A percentile compares a stretch with the other conserved stretches of the same genome.
Conservation (phyloP, 1,140 invertebrate genomes). For the Linepithema humile region DNA sequence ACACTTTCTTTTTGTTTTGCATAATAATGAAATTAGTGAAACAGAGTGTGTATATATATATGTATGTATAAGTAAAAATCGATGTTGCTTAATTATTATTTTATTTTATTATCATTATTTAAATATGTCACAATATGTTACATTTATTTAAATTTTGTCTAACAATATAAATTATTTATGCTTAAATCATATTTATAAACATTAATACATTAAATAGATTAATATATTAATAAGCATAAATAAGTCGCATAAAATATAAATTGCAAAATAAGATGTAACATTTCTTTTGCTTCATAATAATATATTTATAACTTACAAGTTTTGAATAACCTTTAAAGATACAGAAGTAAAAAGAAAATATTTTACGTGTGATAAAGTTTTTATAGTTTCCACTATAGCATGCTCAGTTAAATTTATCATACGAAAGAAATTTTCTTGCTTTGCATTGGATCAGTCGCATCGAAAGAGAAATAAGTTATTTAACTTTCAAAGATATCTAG, state of each 20-base stretch:
- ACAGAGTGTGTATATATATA: too few species aligned
- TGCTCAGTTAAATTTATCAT: background rate
- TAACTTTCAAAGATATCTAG: background rate
- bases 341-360: background rate
- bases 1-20: background rate
- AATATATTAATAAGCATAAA: too few species aligned
- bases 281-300: background rate
- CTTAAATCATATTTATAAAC: too few species aligned
- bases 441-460: background rate
- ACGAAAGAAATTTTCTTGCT: background rate
- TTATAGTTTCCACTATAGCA: background rate
- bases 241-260: too few species aligned
- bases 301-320: background rate
- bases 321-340: background rate
- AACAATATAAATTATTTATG: too few species aligned
- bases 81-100: too few species aligned
- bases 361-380: background rate
- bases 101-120: too few species aligned
- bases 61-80: too few species aligned
- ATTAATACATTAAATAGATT: too few species aligned
- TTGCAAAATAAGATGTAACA: background rate
- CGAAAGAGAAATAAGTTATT: conserved; percentile 13
- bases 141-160: too few species aligned
- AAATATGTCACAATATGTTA: too few species aligned
- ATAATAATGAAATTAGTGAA: conserved; percentile 4